phyloP scores from a whole-genome alignment of 2,888 invertebrate species.

The Onchidella celtica region DNA sequence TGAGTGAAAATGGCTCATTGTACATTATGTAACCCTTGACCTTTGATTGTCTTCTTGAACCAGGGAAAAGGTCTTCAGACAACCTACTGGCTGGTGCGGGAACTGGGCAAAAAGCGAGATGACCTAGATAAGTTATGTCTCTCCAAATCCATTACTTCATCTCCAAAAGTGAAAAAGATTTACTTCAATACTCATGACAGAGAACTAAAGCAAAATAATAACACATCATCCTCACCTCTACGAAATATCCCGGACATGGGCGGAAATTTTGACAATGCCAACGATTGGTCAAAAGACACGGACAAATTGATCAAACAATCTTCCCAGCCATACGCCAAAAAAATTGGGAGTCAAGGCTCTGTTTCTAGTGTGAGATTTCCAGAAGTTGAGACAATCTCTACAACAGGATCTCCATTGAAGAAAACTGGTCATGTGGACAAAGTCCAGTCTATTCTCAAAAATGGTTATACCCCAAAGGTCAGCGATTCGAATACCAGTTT shows the following conservation, averaged over 20 bases:
- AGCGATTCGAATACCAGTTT: no score
- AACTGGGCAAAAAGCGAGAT: no score
- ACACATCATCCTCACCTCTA: background rate
- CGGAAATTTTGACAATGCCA: background rate
- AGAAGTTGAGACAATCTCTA: background rate
- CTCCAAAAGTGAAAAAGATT: no score
- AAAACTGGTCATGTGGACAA: background rate
- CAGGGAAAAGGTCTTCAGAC: slow-evolving; percentile 53
- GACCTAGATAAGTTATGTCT: no score
- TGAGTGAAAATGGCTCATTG: no score
- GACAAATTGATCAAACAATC: no score
- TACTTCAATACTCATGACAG: no score
- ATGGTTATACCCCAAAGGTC: no score
- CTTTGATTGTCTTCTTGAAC: no score
- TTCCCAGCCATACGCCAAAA: no score
- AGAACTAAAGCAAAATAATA: background rate
- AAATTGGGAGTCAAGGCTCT: background rate
- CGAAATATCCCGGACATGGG: background rate
- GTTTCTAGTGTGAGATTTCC: background rate
- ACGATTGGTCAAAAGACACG: background rate
- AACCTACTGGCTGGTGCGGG: slow-evolving; percentile 49
- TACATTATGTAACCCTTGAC: no score
- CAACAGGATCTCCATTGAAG: background rate
- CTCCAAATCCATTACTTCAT: no score
- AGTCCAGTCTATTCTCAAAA: background rate